Conservation (phyloP, 1,140 invertebrate genomes). For the Drosophila lacteicornis region DNA sequence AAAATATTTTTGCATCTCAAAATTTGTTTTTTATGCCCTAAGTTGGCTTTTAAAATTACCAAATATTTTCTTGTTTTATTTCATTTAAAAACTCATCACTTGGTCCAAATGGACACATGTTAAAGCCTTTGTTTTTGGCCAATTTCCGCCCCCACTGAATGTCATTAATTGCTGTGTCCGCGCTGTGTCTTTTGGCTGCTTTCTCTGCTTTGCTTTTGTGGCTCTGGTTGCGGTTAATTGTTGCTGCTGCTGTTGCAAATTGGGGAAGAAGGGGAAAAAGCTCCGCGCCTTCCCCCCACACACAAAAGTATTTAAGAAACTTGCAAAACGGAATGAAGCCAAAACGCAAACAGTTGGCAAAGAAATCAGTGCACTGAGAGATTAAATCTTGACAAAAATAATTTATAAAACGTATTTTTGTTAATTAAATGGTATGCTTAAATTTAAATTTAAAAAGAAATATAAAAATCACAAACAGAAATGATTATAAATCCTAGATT, state of each 20-base stretch:
- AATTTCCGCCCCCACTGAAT: conserved; percentile 37
- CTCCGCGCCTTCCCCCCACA: conserved; percentile 1
- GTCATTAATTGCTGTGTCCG: conserved; percentile 30
- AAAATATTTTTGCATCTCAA: no score
- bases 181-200: conserved; percentile 13
- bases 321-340: conserved; percentile 37
- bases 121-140: conserved; percentile 27
- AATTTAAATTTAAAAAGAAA: not conserved
- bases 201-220: conserved; percentile 21
- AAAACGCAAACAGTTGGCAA: conserved; percentile 24
- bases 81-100: not conserved
- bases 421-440: not conserved
- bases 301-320: conserved; percentile 81
- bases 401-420: not conserved
- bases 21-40: no score
- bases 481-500: no score
- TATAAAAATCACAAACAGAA: not conserved
- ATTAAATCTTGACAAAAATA: not conserved
- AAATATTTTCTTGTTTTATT: not conserved
- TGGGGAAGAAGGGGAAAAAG: not conserved
- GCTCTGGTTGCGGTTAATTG: conserved; percentile 59
- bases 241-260: conserved; percentile 30
- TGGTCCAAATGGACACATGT: no score
- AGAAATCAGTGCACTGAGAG: conserved; percentile 24
- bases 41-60: no score